Base-by-base conservation (phyloP, 2,888 invertebrate genomes). In the Thalpophila matura region DNA sequence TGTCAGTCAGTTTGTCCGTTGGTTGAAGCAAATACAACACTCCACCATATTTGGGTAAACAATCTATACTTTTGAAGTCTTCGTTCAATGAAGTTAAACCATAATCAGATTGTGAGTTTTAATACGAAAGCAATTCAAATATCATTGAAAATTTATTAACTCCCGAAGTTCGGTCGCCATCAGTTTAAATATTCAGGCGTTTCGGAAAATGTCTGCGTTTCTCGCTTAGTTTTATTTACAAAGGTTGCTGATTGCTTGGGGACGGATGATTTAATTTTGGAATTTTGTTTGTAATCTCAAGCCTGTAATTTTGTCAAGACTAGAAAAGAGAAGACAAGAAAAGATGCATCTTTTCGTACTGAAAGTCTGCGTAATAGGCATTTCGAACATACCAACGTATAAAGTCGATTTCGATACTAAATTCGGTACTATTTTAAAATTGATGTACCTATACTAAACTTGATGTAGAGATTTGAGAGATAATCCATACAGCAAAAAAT, bases 71-170 rank as follows among this genome's bases (percentile, higher is more conserved):
- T 38, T 27, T 3, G 2, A 40, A 56, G 46, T 50, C 14, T 45
- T 16, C 33, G 51, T 54, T 60, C 50, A 68, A 68, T 73, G 64
- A 64, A 54, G 50, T 50, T 60, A 55, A 46, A 68, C 59, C 18
- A 37, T 45, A 69, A 73, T 74, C 46, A 65, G 54, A 69, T 64
- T 60, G 40, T 20, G 42, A 37, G 56, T 74, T 73, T 66, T 59
- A 60, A 60, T 60, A 38, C 59, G 42, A 55, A 74, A 24, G 29
- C 64, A 57, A 69, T 69, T 57, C 51, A 20, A 65, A 65, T 58
- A 59, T 74, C 60, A 60, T 65, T 55, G 69, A 22, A 60, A 64
- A 69, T 73, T 74, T 74, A 74, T 62, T 22, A 60, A 45, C 35
- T 60, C 10, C 10, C 5, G 14, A 42, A 51, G 35, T 40, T 46